phyloP scores from a whole-genome alignment of 2,888 invertebrate species.

The Synergus laeviventris region DNA sequence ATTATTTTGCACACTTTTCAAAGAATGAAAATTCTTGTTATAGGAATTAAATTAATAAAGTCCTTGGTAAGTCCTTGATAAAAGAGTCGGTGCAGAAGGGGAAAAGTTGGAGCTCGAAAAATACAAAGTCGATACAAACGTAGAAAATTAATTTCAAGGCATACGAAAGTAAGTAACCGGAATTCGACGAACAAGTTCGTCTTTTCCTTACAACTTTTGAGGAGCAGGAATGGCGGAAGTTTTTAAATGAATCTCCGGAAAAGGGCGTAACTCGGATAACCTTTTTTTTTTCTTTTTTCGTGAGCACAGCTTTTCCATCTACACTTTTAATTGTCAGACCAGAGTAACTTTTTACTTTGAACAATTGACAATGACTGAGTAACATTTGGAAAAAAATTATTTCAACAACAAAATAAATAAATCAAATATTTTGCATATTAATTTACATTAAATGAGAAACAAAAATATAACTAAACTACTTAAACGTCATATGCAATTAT shows the following conservation, averaged over 20 bases:
- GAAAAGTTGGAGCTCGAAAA: conserved; percentile 23
- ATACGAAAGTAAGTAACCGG: conserved; percentile 27
- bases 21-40: not conserved
- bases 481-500: not conserved
- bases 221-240: conserved; percentile 30
- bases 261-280: conserved; percentile 30
- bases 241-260: conserved; percentile 28
- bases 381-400: not conserved
- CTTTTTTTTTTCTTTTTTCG: conserved; percentile 18
- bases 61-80: conserved; percentile 21
- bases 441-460: not conserved
- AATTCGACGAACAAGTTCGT: conserved; percentile 31
- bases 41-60: not conserved
- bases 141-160: conserved; percentile 30
- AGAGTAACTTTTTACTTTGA: not conserved
- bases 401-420: not conserved
- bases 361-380: not conserved
- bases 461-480: not conserved
- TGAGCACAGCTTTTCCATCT: not conserved
- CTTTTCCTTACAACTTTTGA: conserved; percentile 20
- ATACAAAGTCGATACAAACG: conserved; percentile 31
- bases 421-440: not conserved
- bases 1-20: conserved; percentile 11
- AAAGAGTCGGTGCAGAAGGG: not conserved
- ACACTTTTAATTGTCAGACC: conserved; percentile 25